A percentile compares a stretch with the other conserved stretches of the same genome.
Evolutionary conservation across 2,888 invertebrate species (phyloP).

Genomic region (Pristionchus japonicus): DNA sequence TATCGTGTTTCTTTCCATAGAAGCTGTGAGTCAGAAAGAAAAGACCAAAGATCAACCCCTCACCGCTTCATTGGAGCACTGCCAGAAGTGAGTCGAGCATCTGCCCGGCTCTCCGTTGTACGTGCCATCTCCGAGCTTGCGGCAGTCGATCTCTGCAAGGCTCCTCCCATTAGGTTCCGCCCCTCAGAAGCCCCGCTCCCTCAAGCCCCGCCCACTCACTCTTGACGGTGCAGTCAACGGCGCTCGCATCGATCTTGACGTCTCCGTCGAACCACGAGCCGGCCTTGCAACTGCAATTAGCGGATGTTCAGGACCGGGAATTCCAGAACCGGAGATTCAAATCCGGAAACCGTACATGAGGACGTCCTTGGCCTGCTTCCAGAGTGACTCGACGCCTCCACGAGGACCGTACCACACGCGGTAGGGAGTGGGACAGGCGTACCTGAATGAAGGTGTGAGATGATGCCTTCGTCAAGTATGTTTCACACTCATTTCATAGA

Average conservation of each 20-base stretch:
- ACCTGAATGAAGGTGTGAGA: background rate
- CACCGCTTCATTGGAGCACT: conserved; percentile 21
- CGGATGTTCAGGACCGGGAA: background rate
- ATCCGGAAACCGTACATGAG: conserved; percentile 7
- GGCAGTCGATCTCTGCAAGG: conserved; percentile 46
- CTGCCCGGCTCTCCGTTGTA: conserved; percentile 38
- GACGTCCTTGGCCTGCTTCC: conserved; percentile 32
- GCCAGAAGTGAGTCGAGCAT: conserved; percentile 46
- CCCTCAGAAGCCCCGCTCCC: background rate
- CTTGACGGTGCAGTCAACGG: conserved; percentile 44
- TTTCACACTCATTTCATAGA: background rate
- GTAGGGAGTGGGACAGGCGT: conserved; percentile 43
- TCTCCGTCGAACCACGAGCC: conserved; percentile 45
- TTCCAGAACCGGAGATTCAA: background rate
- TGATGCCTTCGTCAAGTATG: background rate
- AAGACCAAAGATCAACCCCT: background rate
- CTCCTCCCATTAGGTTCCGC: background rate
- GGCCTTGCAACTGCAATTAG: conserved; percentile 30
- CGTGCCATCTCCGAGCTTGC: conserved; percentile 36
- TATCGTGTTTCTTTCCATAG: too few species aligned
- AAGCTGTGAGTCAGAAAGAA: background rate
- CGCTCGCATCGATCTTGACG: conserved; percentile 35
- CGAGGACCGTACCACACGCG: conserved; percentile 35
- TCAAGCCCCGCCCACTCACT: background rate
- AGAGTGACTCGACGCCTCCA: background rate